Base-by-base conservation (phyloP, 1,140 invertebrate genomes). In the Ceratina australensis region DNA sequence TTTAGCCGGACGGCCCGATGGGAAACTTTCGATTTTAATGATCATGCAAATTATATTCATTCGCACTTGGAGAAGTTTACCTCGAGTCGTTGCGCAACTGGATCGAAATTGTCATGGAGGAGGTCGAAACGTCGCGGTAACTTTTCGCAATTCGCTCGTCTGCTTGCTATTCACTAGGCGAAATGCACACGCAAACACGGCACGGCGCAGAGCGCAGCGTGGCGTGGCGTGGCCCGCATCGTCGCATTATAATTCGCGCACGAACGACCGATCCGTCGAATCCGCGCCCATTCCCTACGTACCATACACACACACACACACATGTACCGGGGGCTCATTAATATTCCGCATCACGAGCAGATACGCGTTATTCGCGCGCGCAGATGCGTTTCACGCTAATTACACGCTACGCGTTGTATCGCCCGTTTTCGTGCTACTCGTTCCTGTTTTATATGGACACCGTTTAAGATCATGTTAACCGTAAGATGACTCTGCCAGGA, bases 91-190 rank as follows among this genome's bases (percentile, higher is more conserved):
- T 82, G 59, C 60, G 69, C 66, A 82, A 83, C 13, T 33, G 56
- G 49, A 69, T 26, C 49, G 60, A 82, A 83, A 78, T 83, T 69
- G 57, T 69, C n/a, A 42, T 12, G n/a, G 33, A 42, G 42, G 56
- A 54, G 78, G 42, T 22, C 69, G 49, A 74, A 81, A 67, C 60
- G 67, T 64, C 61, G 61, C 33, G 33, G 5, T 42, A 81, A 78
- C 65, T 72, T 83, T 83, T 72, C 81, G 67, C 69, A 83, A 83
- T 42, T 42, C 26, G 18, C 22, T 42, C 67, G 66, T 50, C 76
- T 69, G 79, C 81, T 83, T 83, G 80, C 77, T 83, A 83, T 83
- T 83, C 82, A 74, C 50, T 20, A 20, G 69, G 72, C 63, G 67
- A 71, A 83, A 74, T 82, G 63, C 72, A 68, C 66, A 22, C 66